These are phyloP conservation scores for Bombus waltoni DNA, from an alignment of 1,140 invertebrate species.

Conservation along the genomic window DNA sequence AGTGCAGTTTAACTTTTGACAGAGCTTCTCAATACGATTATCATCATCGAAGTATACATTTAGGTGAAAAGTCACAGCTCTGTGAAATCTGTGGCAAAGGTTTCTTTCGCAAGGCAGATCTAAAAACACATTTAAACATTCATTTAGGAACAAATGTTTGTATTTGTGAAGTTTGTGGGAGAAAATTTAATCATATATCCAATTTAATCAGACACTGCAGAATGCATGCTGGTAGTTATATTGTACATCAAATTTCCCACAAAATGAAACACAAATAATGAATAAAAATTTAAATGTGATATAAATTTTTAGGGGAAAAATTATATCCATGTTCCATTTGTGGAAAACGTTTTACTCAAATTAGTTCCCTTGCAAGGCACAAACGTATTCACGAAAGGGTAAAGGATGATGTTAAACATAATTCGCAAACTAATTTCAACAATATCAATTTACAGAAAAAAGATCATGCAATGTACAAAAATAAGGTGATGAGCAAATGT, in stretches of 20 bases:
- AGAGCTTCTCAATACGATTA: constrained; percentile 76
- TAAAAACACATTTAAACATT: constrained; percentile 81
- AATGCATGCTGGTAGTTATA: constrained; percentile 77
- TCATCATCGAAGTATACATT: constrained; percentile 75
- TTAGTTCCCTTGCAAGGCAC: constrained; percentile 76
- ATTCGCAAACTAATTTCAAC: constrained; percentile 30
- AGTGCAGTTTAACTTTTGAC: constrained; percentile 75
- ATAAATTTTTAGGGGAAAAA: constrained; percentile 75
- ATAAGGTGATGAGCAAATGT: constrained; percentile 42
- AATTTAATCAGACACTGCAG: constrained; percentile 82
- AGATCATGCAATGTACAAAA: background rate
- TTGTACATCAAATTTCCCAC: background rate
- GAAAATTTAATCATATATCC: constrained; percentile 81
- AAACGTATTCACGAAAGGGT: constrained; percentile 74
- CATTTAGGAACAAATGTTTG: constrained; percentile 81
- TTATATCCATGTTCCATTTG: constrained; percentile 82
- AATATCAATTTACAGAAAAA: constrained; percentile 11
- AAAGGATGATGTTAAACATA: constrained; percentile 46
- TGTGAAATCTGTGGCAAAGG: constrained; percentile 78
- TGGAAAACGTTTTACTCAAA: constrained; percentile 81
- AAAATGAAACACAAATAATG: background rate
- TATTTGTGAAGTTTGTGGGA: constrained; percentile 81
- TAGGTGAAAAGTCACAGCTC: constrained; percentile 76
- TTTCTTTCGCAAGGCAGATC: constrained; percentile 78
- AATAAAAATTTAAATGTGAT: background rate